phyloP scores from a whole-genome alignment of 2,113 vertebrate species.

The Salminus brasiliensis region DNA sequence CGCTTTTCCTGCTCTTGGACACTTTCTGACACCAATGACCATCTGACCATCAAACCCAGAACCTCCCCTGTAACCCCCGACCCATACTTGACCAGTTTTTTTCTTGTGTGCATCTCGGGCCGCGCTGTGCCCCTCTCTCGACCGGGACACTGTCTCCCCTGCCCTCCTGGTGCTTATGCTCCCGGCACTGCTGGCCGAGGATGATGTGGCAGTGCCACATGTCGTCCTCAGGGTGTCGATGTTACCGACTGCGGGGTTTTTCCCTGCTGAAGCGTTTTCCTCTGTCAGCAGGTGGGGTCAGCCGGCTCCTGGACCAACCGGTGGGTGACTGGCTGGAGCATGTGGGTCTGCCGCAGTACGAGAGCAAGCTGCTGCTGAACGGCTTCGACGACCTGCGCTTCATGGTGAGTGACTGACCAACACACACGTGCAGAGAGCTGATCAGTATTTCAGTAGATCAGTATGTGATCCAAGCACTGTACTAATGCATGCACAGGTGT shows the following conservation, averaged over 20 bases:
- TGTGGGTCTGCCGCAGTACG: conserved; percentile 92
- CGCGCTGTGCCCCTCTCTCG: conserved; percentile 49
- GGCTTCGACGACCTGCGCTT: conserved; percentile 96
- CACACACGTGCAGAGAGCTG: neutral
- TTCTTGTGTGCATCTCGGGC: neutral
- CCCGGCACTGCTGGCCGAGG: conserved; percentile 78
- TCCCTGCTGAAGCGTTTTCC: conserved; percentile 93
- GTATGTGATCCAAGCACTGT: too few relatives aligned
- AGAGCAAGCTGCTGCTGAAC: conserved; percentile 95
- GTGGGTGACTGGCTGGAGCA: conserved; percentile 97
- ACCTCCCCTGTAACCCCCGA: neutral
- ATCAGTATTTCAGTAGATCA: neutral
- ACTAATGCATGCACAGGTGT: neutral
- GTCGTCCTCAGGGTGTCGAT: conserved; percentile 94
- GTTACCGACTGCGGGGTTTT: conserved; percentile 91
- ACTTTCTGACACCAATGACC: neutral
- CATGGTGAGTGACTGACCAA: conserved; percentile 83
- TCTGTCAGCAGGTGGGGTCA: conserved; percentile 85
- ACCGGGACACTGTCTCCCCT: conserved; percentile 52
- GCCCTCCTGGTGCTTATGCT: conserved; percentile 68
- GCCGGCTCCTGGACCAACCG: conserved; percentile 87
- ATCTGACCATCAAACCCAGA: conserved; percentile 18
- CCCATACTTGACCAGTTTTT: neutral
- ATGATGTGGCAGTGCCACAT: conserved; percentile 97
- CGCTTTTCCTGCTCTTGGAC: neutral